Percentiles rank a stretch among this genome's conserved stretches.
phyloP scores from a whole-genome alignment of 2,113 vertebrate species.

The Lycaon pictus region DNA sequence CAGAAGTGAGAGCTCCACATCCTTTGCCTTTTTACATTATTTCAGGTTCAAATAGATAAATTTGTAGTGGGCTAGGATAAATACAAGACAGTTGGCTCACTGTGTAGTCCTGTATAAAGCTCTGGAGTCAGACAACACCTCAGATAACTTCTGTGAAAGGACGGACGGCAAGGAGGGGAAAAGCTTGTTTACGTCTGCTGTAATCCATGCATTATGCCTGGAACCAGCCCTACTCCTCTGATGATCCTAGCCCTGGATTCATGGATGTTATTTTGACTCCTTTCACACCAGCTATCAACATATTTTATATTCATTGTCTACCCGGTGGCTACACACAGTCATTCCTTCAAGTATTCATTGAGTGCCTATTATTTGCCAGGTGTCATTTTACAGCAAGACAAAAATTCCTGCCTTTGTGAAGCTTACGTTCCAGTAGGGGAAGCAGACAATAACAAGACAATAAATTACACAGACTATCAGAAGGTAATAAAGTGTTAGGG shows the following conservation, averaged over 20 bases:
- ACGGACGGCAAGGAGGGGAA: neutral
- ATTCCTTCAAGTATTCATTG: constrained; percentile 37
- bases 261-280: neutral
- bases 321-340: neutral
- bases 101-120: neutral
- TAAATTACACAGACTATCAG: neutral
- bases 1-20: neutral
- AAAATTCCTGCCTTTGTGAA: neutral
- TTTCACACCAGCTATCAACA: neutral
- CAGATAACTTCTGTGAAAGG: constrained; percentile 19
- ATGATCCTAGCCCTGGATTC: neutral
- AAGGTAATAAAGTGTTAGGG: neutral
- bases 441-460: constrained; percentile 14
- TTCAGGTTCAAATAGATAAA: neutral
- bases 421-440: neutral
- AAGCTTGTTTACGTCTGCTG: neutral
- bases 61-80: neutral
- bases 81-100: neutral
- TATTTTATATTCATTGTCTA: neutral
- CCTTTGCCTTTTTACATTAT: neutral
- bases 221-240: neutral
- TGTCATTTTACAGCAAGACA: constrained; percentile 43
- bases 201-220: neutral
- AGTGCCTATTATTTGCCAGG: constrained; percentile 17
- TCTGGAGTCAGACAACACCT: neutral